Evolutionary conservation across 2,113 vertebrate genomes (phyloP).

Genomic region (Orientallactaga bullata): DNA sequence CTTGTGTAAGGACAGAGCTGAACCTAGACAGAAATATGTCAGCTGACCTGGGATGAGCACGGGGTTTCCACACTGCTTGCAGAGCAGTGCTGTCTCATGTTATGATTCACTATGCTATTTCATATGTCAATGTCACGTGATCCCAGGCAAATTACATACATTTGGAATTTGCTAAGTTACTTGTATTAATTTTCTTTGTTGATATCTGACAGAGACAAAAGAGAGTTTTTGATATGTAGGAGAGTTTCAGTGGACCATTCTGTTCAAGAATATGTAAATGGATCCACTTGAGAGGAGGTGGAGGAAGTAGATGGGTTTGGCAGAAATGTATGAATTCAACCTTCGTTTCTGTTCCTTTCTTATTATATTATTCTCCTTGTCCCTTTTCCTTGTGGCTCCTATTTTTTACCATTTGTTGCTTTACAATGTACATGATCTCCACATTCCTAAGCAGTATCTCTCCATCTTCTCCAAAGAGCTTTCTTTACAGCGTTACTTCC

Average conservation of each 20-base stretch:
- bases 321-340: neutral
- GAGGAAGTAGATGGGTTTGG: neutral
- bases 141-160: conserved; percentile 69
- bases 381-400: neutral
- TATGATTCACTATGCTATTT: conserved; percentile 69
- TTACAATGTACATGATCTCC: fast-evolving
- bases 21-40: conserved; percentile 64
- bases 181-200: conserved; percentile 78
- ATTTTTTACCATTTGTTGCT: neutral
- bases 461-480: neutral
- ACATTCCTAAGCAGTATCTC: neutral
- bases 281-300: neutral
- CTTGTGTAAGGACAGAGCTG: conserved; percentile 47
- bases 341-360: neutral
- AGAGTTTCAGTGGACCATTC: conserved; percentile 58
- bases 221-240: neutral
- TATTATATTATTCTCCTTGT: neutral
- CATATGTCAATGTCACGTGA: conserved; percentile 72
- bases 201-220: neutral
- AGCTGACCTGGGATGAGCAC: conserved; percentile 75
- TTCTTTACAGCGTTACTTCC: neutral
- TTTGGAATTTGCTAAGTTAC: conserved; percentile 74
- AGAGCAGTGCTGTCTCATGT: conserved; percentile 68
- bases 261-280: conserved; percentile 64
- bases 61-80: conserved; percentile 76